Evolutionary conservation across 2,797 vertebrate genomes (phyloP), one percentile per base, ranked within the genome.

Genomic region (Oreortyx pictus): DNA sequence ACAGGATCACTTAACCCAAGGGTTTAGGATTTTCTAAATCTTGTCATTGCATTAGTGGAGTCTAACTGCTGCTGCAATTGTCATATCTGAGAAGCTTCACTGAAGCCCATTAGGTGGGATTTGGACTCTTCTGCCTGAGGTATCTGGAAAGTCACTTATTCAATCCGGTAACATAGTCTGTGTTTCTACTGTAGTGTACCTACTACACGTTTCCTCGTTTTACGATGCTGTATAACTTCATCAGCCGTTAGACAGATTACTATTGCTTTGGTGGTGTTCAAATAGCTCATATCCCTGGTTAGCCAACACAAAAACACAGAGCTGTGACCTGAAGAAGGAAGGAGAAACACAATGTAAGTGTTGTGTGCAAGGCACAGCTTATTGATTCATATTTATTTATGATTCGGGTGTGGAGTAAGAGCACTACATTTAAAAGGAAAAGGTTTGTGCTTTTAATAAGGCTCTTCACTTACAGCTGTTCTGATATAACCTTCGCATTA

Each of bases 401-500:
- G 65, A 61, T 66, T 68, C 72, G 39, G 78, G 39, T 41, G 37
- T 74, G 81, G 67, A 61, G 29, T 61, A 81, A 65, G 29, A 84
- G 41, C 16, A 4, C 16, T 24, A 59, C 75, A 46, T 71, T 90
- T 84, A 56, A 80, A 94, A 92, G 46, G 61, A 92, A 90, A 76
- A 43, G 39, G 43, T 68, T 90, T 90, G 76, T 59, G 67, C 60
- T 91, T 95, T 89, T 90, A 89, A 91, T 84, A 94, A 91, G 89
- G 79, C 60, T 87, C 59, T 81, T 90, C 72, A 60, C 88, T 92
- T 76, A 61, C 46, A 93, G 35, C 50, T 83, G 8, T 71, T 94
- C 64, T 90, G 76, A 56, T 75, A 64, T 39, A 81, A 87, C 79
- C 74, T 83, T 41, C 80, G 57, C 52, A 57, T 82, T 86, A 86